Base-by-base conservation (phyloP, 2,888 invertebrate genomes). In the Cotesia congregata region DNA sequence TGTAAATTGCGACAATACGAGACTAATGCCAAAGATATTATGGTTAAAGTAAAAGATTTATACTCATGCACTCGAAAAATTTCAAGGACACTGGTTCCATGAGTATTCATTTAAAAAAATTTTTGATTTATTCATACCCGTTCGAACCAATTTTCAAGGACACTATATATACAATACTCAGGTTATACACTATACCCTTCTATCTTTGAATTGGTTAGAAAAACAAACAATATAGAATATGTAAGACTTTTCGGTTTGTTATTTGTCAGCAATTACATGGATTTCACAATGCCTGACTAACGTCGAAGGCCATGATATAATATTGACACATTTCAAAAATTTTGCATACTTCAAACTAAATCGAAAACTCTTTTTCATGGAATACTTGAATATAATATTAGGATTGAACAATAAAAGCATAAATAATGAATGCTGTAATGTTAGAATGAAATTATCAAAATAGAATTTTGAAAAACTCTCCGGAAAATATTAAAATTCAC, bases 101-200 rank as follows among this genome's bases (percentile, higher is more conserved):
- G 6, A 5, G 17, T 41, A 17, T 41, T 68, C 17, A 68, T 41
- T 68, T 41, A 17, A 41, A 17, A 15, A 68, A 7, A 41, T 41
- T 12, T 41, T 7, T 41, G 15, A 68, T 68, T 41, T 40, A 68
- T n/a, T 6, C 40, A 38, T 41, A 68, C 15, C 68, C 68, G 40
- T 68, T 68, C 17, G 17, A 41, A 15, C 15, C 6, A 38, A 15
- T 15, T 12, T 39, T 50, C 68, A 68, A 68, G 68, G 68, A 68
- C 68, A 40, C 6, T 38, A 15, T 39, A 1, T 6, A 40, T 3
- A 67, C 40, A n/a, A 9, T 67, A 38, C 20, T 68, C 9, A 12
- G 12, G 12, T 12, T 50, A 50, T 50, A 50, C 50, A 50, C 50
- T 3, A 12, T 50, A 50, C 12, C 50, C 50, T 50, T 50, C 12